phyloP scores from a whole-genome alignment of 2,888 invertebrate genomes.

The Monopis laevigella region DNA sequence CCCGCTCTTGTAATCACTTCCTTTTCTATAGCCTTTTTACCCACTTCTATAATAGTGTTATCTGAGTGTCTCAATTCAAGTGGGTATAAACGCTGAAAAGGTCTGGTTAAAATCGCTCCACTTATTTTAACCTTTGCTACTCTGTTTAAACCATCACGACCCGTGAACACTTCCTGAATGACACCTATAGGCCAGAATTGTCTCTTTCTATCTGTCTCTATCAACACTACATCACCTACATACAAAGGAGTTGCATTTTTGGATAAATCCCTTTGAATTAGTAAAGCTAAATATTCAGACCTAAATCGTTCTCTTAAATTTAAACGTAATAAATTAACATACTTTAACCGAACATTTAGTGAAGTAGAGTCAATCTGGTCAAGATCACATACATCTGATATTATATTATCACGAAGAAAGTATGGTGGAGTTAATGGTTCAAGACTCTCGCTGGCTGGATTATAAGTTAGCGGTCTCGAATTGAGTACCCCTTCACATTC shows the following conservation, averaged over 20 bases:
- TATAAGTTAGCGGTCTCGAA: background rate
- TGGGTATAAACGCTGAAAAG: conserved; percentile 8
- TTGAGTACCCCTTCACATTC: conserved; percentile 14
- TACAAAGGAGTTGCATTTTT: background rate
- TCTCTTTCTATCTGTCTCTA: background rate
- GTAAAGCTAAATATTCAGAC: conserved; percentile 7
- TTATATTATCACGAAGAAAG: conserved; percentile 7
- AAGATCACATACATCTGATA: conserved; percentile 14
- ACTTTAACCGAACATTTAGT: background rate
- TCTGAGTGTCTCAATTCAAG: no score
- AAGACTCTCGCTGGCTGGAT: background rate
- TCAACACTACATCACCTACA: conserved; percentile 12
- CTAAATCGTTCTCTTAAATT: conserved; percentile 17
- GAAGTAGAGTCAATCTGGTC: background rate
- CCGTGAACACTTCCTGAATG: conserved; percentile 1
- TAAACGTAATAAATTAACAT: background rate
- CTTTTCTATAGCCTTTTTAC: no score
- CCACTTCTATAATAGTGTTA: no score
- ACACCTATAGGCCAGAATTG: conserved; percentile 7
- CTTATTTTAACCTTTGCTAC: conserved; percentile 5
- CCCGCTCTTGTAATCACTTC: no score
- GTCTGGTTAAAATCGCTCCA: background rate
- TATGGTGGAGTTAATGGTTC: conserved; percentile 10
- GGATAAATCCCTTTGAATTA: background rate
- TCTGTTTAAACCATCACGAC: conserved; percentile 3